phyloP scores from a whole-genome alignment of 2,888 invertebrate species.

The Cordylochernes scorpioides region DNA sequence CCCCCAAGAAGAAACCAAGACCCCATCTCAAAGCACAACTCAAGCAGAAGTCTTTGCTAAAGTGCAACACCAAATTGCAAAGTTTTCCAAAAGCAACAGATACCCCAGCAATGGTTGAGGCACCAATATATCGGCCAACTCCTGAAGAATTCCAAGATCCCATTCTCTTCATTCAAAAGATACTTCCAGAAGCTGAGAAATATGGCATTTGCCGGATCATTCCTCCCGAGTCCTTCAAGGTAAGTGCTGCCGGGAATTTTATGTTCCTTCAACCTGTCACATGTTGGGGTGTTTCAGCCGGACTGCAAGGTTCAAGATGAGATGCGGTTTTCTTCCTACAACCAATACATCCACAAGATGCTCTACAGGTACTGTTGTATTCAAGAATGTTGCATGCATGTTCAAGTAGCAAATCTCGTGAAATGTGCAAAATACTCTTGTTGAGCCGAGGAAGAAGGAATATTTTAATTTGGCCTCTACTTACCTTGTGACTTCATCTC shows the following conservation, averaged over 20 bases:
- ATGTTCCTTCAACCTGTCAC: not conserved
- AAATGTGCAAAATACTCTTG: no score
- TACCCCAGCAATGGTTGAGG: constrained; percentile 9
- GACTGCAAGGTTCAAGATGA: constrained; percentile 57
- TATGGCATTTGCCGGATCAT: constrained; percentile 94
- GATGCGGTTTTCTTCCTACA: constrained; percentile 56
- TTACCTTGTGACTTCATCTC: no score
- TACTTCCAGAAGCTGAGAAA: constrained; percentile 76
- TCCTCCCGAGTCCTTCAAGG: constrained; percentile 36
- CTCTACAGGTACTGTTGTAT: constrained; percentile 6
- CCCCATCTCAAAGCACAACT: not conserved
- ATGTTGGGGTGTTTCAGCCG: constrained; percentile 18
- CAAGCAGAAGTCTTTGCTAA: not conserved
- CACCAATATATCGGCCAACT: constrained; percentile 58
- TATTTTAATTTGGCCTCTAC: no score
- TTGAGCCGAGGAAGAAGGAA: no score
- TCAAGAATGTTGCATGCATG: not conserved
- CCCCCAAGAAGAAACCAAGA: not conserved
- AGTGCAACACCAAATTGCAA: no score
- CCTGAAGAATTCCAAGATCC: constrained; percentile 88
- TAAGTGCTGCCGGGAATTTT: not conserved
- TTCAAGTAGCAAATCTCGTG: not conserved
- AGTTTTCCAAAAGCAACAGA: no score
- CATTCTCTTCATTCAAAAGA: constrained; percentile 81
- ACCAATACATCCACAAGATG: constrained; percentile 70